Percentiles rank a stretch among this genome's conserved stretches.
These are phyloP conservation scores for Cryptocephalus primarius DNA, from an alignment of 2,888 invertebrate species.

Conservation along the genomic window DNA sequence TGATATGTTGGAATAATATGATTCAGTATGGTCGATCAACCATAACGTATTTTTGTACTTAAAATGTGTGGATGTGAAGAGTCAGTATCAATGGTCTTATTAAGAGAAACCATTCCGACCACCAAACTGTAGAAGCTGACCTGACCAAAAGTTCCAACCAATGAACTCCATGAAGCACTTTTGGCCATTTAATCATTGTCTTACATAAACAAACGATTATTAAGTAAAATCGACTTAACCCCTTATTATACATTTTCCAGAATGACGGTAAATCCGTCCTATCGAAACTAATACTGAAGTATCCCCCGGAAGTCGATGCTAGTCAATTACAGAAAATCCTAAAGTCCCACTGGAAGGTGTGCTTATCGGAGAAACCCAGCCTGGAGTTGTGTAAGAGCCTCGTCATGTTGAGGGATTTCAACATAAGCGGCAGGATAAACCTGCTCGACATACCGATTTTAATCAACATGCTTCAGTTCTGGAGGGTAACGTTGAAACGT, in stretches of 20 bases:
- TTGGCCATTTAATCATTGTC: no score
- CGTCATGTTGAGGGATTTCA: constrained; percentile 55
- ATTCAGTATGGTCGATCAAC: no score
- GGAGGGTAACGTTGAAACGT: constrained; percentile 41
- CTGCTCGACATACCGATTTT: constrained; percentile 50
- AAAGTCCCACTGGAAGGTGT: constrained; percentile 47
- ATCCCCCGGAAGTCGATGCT: constrained; percentile 52
- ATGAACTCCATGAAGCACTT: no score
- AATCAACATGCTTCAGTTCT: constrained; percentile 53
- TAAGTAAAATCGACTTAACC: no score
- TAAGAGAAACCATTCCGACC: no score
- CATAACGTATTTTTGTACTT: no score
- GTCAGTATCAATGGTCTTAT: no score
- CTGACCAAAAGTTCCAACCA: no score
- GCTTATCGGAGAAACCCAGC: constrained; percentile 48
- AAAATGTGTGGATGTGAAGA: no score
- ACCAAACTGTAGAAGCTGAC: no score
- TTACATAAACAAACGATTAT: no score
- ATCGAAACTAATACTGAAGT: constrained; percentile 42
- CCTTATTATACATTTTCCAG: constrained; percentile 27
- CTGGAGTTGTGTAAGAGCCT: constrained; percentile 56
- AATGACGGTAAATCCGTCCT: constrained; percentile 42
- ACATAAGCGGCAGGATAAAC: constrained; percentile 51
- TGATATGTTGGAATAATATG: no score
- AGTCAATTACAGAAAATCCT: constrained; percentile 48